Evolutionary conservation across 2,113 vertebrate species (phyloP).

Genomic region (Calidris pygmaea): DNA sequence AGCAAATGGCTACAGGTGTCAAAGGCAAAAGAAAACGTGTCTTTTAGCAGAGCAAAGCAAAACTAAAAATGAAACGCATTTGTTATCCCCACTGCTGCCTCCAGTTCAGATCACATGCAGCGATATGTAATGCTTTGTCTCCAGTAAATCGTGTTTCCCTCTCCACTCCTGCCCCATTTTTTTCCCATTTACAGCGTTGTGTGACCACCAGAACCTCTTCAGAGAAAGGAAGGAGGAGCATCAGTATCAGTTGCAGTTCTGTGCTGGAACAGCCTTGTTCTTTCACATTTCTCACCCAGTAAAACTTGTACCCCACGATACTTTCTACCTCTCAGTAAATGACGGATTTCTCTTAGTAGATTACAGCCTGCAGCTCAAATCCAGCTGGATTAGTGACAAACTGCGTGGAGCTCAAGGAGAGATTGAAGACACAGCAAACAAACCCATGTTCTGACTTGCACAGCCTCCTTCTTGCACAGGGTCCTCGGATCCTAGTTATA

Average conservation of each 20-base stretch:
- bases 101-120: background rate
- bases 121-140: background rate
- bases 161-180: background rate
- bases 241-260: background rate
- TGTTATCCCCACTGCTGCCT: background rate
- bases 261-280: background rate
- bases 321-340: too few species aligned
- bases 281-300: background rate
- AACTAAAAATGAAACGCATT: background rate
- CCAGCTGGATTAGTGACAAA: background rate
- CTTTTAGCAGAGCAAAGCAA: background rate
- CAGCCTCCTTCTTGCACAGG: background rate
- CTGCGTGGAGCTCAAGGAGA: background rate
- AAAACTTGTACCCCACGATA: background rate
- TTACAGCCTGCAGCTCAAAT: conserved; percentile 2
- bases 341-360: background rate
- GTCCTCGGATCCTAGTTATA: background rate
- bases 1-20: background rate
- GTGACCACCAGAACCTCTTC: background rate
- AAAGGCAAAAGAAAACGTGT: background rate
- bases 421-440: background rate
- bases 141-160: background rate
- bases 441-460: background rate
- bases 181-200: background rate
- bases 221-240: background rate